These are phyloP conservation scores for Papilio helenus DNA, from an alignment of 1,140 invertebrate genomes.

Conservation along the genomic window DNA sequence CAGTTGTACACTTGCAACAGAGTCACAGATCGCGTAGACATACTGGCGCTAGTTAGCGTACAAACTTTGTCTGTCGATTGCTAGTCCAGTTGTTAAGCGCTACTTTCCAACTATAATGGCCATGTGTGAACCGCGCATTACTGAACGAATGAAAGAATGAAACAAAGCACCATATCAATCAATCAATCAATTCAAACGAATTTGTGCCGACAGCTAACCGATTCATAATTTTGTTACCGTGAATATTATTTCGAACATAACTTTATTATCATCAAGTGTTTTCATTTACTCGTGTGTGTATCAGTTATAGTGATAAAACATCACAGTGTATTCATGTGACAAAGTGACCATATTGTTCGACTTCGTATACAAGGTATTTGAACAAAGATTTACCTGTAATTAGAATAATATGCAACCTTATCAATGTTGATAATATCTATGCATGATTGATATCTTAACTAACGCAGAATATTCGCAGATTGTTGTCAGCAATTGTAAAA, in stretches of 20 bases:
- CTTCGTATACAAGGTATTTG: conserved; percentile 31
- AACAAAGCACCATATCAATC: conserved; percentile 50
- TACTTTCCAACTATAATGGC: no score
- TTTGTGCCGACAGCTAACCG: conserved; percentile 45
- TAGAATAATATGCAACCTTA: conserved; percentile 31
- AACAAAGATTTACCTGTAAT: conserved; percentile 47
- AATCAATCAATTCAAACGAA: conserved; percentile 57
- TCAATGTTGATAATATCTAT: conserved; percentile 27
- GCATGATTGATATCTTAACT: background rate
- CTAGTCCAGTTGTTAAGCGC: no score
- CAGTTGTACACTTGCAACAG: no score
- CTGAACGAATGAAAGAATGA: conserved; percentile 33
- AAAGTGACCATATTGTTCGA: conserved; percentile 52
- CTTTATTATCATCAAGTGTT: conserved; percentile 19
- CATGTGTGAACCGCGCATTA: no score
- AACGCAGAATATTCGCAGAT: conserved; percentile 12
- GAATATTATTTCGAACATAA: conserved; percentile 33
- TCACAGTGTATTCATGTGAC: conserved; percentile 45
- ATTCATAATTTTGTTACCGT: conserved; percentile 30
- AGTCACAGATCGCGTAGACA: no score
- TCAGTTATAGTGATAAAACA: conserved; percentile 48
- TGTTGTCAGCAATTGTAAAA: conserved; percentile 20
- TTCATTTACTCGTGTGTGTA: conserved; percentile 39
- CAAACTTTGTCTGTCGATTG: no score
- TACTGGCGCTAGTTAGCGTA: no score